Evolutionary conservation across 2,888 invertebrate species (phyloP), one percentile per base, ranked within the genome.

Genomic region (Campoplex capitator): DNA sequence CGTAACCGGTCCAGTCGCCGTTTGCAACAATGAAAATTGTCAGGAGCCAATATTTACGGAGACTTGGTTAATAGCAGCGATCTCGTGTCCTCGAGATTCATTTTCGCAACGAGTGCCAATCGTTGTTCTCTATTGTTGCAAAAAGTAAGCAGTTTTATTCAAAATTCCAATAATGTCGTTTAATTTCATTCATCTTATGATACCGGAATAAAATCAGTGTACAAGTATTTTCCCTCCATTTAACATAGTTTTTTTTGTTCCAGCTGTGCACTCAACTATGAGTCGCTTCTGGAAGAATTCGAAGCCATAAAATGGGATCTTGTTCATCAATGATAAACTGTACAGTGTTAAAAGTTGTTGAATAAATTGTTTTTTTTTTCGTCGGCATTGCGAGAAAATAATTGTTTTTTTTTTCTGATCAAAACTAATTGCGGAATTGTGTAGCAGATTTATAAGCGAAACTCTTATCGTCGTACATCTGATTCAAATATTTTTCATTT

Each of bases 1-100:
- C 54, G 83, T 83, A 32, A 93, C 93, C 83, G 93, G 93, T 65
- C 93, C 93, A 79, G 84, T 89, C 38, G 92, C 93, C 79, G 89
- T 93, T 65, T 93, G 93, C 73, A 84, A 91, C 13, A 92, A 91
- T 83, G 88, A 89, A 79, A 84, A 88, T 73, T 93, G 93, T 80
- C 91, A 91, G 78, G 90, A 92, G 78, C 91, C 93, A 58, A 93
- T 93, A 73, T 93, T 93, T 80, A 93, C 93, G 45, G 93, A 93
- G 89, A 90, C 93, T 56, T 93, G 93, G 93, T 84, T 93, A n/a
- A 88, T 91, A 68, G 88, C 91, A 77, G 92, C 92, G 51, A 74
- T 89, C 48, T 88, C 84, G 18, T 88, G 87, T 76, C 84, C 89
- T 28, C 82, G 79, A 68, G 89, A 91, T 67, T 83, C 88, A 23